Base-by-base conservation (phyloP, 2,888 invertebrate species). In the Auanema sp. region DNA sequence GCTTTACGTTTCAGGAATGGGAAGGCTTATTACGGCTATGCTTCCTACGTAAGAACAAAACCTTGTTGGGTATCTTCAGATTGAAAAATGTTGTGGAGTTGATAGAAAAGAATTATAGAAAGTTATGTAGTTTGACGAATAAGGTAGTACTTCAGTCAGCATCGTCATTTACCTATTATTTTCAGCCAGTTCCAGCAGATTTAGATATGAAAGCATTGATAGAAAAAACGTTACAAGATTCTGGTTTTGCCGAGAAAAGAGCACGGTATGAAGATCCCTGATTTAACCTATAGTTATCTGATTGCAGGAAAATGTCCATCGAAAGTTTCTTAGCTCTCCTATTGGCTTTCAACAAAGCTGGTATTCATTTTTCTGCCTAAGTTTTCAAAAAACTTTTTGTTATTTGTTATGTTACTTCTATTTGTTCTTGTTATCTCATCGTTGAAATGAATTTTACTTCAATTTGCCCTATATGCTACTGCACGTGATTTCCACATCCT, bases 41-140 rank as follows among this genome's bases (percentile, higher is more conserved):
- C 40, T 98, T 98, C 87, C 89, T 91, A 0, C 89, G 97, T 64
- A 98, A 98, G 86, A 98, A 98, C 85, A 98, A 96, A 89, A 96
- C 95, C 2, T 86, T 98, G 33, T 89, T 90, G 25, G 92, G 95
- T 43, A 89, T 90, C 40, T 97, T 98, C 84, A 92, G 91, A 86
- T 92, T 91, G 18, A 72, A 68, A 1, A 69, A 74, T 23, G 69
- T 75, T 12, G 56, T 91, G 72, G 89, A 91, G 65, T 89, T 91
- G 76, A 85, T 98, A 64, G 92, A 93, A 75, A 93, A 92, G 83
- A 98, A 97, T 86, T 96, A 92, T 84, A 90, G 88, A 85, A 87
- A 91, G 2, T 90, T 92, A 83, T 92, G 93, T 84, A 93, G 94
- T 71, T 84, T 94, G 50, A 89, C 91, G 72, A 92, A 93, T 85